Conservation (phyloP, 2,888 invertebrate species). For the Kuschelorhynchus macadamiae region DNA sequence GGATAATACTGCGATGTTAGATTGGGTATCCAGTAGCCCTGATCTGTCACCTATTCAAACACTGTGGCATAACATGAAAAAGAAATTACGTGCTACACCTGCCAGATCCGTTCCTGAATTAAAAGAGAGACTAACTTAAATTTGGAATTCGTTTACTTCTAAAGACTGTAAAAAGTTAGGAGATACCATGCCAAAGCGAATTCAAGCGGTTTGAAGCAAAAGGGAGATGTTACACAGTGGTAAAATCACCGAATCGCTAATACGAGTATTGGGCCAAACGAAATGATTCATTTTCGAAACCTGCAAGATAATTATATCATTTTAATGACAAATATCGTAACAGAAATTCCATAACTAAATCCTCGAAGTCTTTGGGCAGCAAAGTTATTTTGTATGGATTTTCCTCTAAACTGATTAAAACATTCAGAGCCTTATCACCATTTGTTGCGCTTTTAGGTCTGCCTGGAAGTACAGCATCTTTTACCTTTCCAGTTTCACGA, state of each 20-base stretch:
- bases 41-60: not conserved
- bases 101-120: conserved; percentile 3
- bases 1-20: not conserved
- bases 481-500: too few relatives aligned
- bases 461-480: too few relatives aligned
- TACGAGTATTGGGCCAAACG: not conserved
- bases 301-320: too few relatives aligned
- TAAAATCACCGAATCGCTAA: conserved; percentile 1
- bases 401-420: too few relatives aligned
- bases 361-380: too few relatives aligned
- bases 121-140: conserved; percentile 13
- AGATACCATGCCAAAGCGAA: conserved; percentile 7
- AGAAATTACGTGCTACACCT: conserved; percentile 4
- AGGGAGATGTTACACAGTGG: conserved; percentile 7
- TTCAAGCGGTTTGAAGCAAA: conserved; percentile 3
- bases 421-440: too few relatives aligned
- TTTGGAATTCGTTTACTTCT: conserved; percentile 9
- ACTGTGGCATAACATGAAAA: too few relatives aligned
- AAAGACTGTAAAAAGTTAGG: not conserved
- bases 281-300: not conserved
- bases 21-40: not conserved
- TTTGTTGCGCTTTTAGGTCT: too few relatives aligned
- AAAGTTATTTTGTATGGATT: too few relatives aligned
- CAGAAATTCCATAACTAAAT: too few relatives aligned
- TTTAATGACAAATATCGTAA: too few relatives aligned